These are phyloP conservation scores for Conus ventricosus DNA, from an alignment of 1,140 invertebrate species.

Conservation along the genomic window DNA sequence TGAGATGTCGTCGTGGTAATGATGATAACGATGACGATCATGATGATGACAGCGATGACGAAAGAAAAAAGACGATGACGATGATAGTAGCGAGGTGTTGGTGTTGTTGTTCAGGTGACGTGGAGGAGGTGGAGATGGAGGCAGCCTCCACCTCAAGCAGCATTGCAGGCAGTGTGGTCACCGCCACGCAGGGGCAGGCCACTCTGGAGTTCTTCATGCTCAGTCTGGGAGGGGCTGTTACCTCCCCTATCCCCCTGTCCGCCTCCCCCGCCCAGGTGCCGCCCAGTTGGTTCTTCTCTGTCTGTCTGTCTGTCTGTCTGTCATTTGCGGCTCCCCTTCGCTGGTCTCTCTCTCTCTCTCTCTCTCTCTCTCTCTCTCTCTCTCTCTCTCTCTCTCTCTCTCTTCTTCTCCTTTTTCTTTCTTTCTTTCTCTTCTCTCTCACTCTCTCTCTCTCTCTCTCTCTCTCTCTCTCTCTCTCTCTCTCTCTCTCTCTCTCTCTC, in stretches of 20 bases:
- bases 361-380: background rate
- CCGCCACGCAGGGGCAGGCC: background rate
- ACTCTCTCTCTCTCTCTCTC: too few species aligned
- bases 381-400: background rate
- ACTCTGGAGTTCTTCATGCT: slow-evolving; percentile 26
- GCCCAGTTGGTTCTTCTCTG: background rate
- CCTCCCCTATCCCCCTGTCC: background rate
- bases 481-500: too few species aligned
- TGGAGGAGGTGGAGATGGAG: background rate
- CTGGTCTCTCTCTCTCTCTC: background rate
- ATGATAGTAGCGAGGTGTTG: too few species aligned
- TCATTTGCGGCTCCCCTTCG: background rate
- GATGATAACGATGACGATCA: too few species aligned
- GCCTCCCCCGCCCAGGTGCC: background rate
- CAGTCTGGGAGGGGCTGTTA: background rate
- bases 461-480: too few species aligned
- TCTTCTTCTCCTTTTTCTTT: too few species aligned
- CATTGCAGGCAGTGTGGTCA: background rate
- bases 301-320: slow-evolving; percentile 1
- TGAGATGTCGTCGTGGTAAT: too few species aligned
- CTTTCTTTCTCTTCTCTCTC: background rate
- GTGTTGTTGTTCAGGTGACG: background rate
- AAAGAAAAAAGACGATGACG: too few species aligned
- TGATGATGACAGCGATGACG: too few species aligned
- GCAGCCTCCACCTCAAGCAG: background rate